These are phyloP conservation scores for Trachymyrmex septentrionalis DNA, from an alignment of 1,140 invertebrate genomes.

Conservation along the genomic window DNA sequence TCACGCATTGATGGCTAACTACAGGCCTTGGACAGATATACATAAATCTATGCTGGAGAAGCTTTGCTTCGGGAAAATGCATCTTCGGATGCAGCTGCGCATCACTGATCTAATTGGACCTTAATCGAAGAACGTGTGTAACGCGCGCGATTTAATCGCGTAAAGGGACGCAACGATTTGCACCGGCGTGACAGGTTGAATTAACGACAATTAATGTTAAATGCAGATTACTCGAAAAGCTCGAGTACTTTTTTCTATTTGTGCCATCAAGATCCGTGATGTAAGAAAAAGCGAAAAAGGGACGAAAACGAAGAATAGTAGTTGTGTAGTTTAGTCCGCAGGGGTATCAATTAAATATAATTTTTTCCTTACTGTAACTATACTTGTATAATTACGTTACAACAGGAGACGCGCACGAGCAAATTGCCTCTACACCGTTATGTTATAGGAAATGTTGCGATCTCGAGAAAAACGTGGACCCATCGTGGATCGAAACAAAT, in stretches of 20 bases:
- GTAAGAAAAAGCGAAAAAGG: background rate
- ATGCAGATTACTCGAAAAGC: background rate
- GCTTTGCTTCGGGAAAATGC: background rate
- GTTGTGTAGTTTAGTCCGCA: background rate
- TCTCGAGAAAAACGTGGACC: background rate
- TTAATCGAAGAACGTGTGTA: constrained; percentile 71
- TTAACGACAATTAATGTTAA: constrained; percentile 21
- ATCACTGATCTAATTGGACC: constrained; percentile 74
- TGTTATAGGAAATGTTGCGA: background rate
- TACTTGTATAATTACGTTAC: background rate
- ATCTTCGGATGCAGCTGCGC: constrained; percentile 45
- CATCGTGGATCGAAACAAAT: constrained; percentile 12
- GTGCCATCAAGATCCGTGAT: background rate
- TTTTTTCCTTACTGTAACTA: constrained; percentile 4
- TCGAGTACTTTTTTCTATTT: background rate
- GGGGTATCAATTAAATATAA: constrained; percentile 8
- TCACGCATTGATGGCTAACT: constrained; percentile 50
- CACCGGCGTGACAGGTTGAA: constrained; percentile 5
- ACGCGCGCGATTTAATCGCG: constrained; percentile 25
- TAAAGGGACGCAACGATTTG: constrained; percentile 19
- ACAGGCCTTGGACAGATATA: constrained; percentile 29
- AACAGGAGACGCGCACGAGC: background rate
- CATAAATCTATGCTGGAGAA: constrained; percentile 14
- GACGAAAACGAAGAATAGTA: background rate
- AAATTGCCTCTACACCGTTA: too few relatives aligned